Percentiles rank a stretch among this genome's conserved stretches.
Conservation (phyloP, 2,888 invertebrate genomes). For the Drosophila testacea region DNA sequence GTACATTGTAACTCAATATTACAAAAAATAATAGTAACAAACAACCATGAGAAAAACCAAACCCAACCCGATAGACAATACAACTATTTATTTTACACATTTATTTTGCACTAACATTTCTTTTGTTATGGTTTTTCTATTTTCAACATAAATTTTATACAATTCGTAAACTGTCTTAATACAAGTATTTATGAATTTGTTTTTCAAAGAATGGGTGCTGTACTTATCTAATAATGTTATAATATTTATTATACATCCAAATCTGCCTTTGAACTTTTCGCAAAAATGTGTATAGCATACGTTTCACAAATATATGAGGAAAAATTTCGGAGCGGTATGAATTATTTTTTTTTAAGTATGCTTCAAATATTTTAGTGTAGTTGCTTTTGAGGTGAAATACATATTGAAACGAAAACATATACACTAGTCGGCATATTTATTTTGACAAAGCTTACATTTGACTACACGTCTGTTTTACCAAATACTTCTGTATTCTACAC, state of each 20-base stretch:
- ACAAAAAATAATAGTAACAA: neutral
- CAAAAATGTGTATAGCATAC: neutral
- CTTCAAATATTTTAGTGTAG: neutral
- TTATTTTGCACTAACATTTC: constrained; percentile 79
- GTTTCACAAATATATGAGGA: neutral
- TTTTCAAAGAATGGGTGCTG: constrained; percentile 41
- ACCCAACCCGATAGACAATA: neutral
- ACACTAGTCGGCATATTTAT: no score
- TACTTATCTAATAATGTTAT: constrained; percentile 24
- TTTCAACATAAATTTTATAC: constrained; percentile 59
- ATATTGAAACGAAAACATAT: neutral
- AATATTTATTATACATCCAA: constrained; percentile 22
- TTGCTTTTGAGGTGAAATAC: neutral
- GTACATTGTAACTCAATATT: no score
- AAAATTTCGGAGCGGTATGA: neutral
- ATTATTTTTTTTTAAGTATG: neutral
- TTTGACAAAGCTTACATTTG: no score
- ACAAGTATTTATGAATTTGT: constrained; percentile 33
- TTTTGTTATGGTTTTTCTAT: constrained; percentile 33
- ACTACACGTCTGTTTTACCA: no score
- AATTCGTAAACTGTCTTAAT: constrained; percentile 52
- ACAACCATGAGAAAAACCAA: neutral
- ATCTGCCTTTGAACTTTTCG: neutral
- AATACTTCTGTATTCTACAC: no score
- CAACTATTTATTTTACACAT: constrained; percentile 68